Base-by-base conservation (phyloP, 2,888 invertebrate genomes). In the Apoda limacodes region DNA sequence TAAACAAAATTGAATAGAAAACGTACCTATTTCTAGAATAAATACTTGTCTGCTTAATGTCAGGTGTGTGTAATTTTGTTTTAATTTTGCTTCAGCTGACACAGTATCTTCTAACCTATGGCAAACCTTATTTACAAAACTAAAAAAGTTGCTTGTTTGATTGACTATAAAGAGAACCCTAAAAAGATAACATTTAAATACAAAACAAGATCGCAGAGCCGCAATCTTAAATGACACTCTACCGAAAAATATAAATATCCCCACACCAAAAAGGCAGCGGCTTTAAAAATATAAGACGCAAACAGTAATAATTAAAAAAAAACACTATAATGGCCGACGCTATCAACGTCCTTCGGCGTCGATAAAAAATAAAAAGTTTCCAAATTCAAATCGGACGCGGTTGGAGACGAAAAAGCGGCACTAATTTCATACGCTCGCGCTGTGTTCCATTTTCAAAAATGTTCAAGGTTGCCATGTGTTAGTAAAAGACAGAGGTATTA, bases 351-450 rank as follows among this genome's bases (percentile, higher is more conserved):
- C 60, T 64, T 66, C 52, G 53, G 27, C 35, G 37, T 37, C 37
- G 43, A 37, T 37, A 48, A 57, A 58, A 57, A 60, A 59, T 52
- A 63, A 63, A 65, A 56, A 54, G 50, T 47, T 57, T 58, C 60
- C 51, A 65, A 66, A 69, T 70, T 71, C 62, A 72, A 75, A 75
- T 69, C 64, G 52, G 47, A 41, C 58, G 58, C 66, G 68, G 71
- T 60, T 59, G 68, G 71, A 70, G 71, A 68, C 60, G 65, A 72
- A 74, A 72, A 70, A 74, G 70, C 68, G 64, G 56, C 50, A 67
- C 74, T 74, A 74, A 76, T 78, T 76, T 66, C 69, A 63, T 69
- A 70, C 69, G 61, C 64, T 68, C 69, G 66, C 56, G 55, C 66
- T 60, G 56, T 61, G 54, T 66, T 64, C 69, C 66, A 62, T 64